A percentile compares a stretch with the other conserved stretches of the same genome.
phyloP scores from a whole-genome alignment of 53 echinoderm and acorn worm species.

The Hippasteria phrygiana region DNA sequence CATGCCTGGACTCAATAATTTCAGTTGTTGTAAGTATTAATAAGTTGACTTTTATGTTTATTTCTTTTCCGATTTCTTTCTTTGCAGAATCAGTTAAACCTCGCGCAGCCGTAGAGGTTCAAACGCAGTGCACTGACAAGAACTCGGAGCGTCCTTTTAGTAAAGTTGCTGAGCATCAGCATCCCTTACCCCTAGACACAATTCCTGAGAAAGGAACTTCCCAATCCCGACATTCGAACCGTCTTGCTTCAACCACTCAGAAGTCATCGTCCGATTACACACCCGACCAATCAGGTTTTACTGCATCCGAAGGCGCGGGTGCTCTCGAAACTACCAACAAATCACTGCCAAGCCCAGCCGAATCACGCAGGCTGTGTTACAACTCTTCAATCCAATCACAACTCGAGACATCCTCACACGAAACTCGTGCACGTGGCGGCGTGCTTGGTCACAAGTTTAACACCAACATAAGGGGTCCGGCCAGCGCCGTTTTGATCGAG shows the following conservation, averaged over 20 bases:
- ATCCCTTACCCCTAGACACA: neutral
- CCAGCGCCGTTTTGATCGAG: conserved; percentile 61
- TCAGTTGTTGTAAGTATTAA: too few relatives aligned
- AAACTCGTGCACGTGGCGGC: neutral
- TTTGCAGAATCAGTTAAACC: neutral
- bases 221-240: neutral
- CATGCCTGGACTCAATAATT: too few relatives aligned
- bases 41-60: neutral
- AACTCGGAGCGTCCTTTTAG: neutral
- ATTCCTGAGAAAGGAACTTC: neutral
- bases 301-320: neutral
- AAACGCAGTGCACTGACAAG: neutral
- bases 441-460: conserved; percentile 28
- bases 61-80: neutral
- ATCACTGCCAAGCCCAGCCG: neutral
- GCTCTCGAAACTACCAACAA: conserved; percentile 10
- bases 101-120: neutral
- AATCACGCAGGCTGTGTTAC: neutral
- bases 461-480: conserved; percentile 10
- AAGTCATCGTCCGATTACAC: neutral
- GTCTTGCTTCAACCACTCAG: conserved; percentile 22
- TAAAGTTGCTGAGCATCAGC: neutral
- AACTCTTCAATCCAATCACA: neutral
- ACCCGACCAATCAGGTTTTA: neutral
- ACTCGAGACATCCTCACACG: neutral